Conservation (phyloP, 2,797 vertebrate genomes). For the Sardinella longiceps region DNA sequence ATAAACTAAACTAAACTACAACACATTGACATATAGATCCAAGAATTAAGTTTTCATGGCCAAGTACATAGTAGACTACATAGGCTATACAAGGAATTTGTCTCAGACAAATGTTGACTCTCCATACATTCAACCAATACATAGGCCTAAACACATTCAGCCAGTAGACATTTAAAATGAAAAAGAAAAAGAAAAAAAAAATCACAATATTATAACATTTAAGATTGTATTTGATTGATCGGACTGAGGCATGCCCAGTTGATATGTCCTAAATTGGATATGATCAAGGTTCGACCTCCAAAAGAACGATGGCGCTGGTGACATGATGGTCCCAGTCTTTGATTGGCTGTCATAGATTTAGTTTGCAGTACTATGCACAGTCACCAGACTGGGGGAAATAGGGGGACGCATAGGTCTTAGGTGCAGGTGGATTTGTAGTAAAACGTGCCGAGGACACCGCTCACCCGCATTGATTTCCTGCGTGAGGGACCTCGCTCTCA, state of each 20-base stretch:
- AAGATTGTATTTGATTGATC: not conserved
- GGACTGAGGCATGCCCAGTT: not conserved
- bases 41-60: too few species aligned
- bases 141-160: too few species aligned
- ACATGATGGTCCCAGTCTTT: not conserved
- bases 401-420: not conserved
- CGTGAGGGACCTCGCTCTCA: not conserved
- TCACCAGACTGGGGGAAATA: not conserved
- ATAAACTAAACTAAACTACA: too few species aligned
- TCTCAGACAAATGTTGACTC: too few species aligned
- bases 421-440: conserved; percentile 6
- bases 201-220: not conserved
- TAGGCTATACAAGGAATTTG: too few species aligned
- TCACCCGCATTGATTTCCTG: conserved; percentile 21
- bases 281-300: not conserved
- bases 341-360: conserved; percentile 1
- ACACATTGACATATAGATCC: too few species aligned
- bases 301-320: not conserved
- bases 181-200: too few species aligned
- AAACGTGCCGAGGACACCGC: conserved; percentile 10
- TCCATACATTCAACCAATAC: too few species aligned
- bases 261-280: not conserved
- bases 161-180: too few species aligned
- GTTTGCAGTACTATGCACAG: not conserved
- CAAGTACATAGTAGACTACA: too few species aligned